Base-by-base conservation (phyloP, 2,888 invertebrate genomes). In the Athalia cordata region DNA sequence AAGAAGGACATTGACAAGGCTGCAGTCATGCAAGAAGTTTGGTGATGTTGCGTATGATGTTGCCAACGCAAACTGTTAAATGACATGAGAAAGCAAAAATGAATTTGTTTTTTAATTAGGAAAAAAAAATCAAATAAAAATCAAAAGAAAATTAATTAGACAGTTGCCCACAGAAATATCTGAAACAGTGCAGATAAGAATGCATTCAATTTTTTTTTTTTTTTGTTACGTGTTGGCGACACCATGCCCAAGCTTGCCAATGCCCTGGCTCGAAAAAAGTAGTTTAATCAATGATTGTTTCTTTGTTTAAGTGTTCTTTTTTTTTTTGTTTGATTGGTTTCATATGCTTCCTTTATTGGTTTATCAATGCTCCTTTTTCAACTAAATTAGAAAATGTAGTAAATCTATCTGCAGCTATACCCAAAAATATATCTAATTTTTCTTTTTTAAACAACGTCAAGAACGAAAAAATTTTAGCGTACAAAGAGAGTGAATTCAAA, bases 261-360 rank as follows among this genome's bases (percentile, higher is more conserved):
- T 96, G 96, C 96, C 96, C 96, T 96, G 96, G 96, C 96, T 94
- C 89, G 89, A 89, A 88, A 83, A 83, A 78, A 81, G 81, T 29
- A 29, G 29, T 29, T 29, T 29, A 29, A 29, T 29, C 29, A 29
- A 29, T 29, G 29, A 29, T 29, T 29, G 29, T 29, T 29, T 29
- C 29, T 80, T 80, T 81, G 81, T 79, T 81, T 80, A 81, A 81
- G 81, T 81, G 79, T 78, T 85, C 83, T 29, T 29, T 29, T 29
- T 29, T 29, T 2, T n/a, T n/a, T n/a, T n/a, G n/a, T 29, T 2
- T 29, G 29, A 29, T 29, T 29, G 29, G 29, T 29, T 29, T 29
- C 29, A 29, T 29, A 29, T 29, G 29, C 1, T 29, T 29, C 29
- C 29, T 29, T 29, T 29, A 1, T 29, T 29, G 29, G 29, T 29